Conservation (phyloP, 2,797 vertebrate species). For the Jordanella pulchra region DNA sequence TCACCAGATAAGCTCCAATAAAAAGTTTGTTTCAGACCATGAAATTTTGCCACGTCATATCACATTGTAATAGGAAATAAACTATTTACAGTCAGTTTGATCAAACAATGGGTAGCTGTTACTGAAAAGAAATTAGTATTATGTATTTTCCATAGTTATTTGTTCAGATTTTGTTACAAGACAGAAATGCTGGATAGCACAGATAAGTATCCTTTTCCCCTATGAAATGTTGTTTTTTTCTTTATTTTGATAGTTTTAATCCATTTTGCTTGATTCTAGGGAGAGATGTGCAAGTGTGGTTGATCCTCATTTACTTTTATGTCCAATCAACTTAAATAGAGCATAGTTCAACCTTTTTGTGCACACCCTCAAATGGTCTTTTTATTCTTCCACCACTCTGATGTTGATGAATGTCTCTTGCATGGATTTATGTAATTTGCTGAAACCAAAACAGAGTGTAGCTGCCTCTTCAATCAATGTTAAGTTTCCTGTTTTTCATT, state of each 20-base stretch:
- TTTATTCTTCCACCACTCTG: slow-evolving; percentile 10
- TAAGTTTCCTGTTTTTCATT: slow-evolving; percentile 14
- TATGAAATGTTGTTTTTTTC: slow-evolving; percentile 12
- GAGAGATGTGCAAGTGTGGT: slow-evolving; percentile 1
- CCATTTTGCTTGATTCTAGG: slow-evolving; percentile 4
- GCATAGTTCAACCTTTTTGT: slow-evolving; percentile 20
- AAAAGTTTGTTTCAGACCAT: not conserved
- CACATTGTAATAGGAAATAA: not conserved
- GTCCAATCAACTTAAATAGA: slow-evolving; percentile 1
- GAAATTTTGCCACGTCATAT: not conserved
- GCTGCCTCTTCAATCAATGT: not conserved
- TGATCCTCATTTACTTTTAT: slow-evolving; percentile 14
- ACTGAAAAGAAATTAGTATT: not conserved
- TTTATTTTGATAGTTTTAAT: slow-evolving; percentile 33
- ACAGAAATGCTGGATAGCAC: slow-evolving; percentile 9
- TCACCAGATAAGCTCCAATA: not conserved
- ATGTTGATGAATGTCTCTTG: slow-evolving; percentile 31
- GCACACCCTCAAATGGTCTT: slow-evolving; percentile 14
- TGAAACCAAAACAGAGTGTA: slow-evolving; percentile 3
- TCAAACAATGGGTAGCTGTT: not conserved
- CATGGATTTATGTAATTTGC: slow-evolving; percentile 12
- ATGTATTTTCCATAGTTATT: too few relatives aligned
- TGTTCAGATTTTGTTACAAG: not conserved
- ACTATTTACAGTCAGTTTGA: not conserved
- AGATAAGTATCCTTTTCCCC: slow-evolving; percentile 31